A percentile compares a stretch with the other conserved stretches of the same genome.
phyloP scores from a whole-genome alignment of 2,113 vertebrate genomes.

The Columba janthina region DNA sequence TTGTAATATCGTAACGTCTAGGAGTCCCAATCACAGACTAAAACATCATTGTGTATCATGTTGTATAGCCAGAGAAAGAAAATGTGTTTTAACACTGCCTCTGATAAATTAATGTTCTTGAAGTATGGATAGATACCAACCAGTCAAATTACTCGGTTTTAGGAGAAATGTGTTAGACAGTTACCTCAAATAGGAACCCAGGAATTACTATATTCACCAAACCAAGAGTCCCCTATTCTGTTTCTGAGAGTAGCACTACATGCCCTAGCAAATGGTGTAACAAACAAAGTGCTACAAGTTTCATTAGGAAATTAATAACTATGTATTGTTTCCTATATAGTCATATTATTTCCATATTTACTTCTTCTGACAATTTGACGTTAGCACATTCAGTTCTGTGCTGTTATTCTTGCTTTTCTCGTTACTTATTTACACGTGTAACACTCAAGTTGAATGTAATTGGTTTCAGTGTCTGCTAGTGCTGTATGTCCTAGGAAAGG shows the following conservation, averaged over 20 bases:
- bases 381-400: not conserved
- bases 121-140: not conserved
- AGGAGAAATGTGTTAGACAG: not conserved
- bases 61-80: not conserved
- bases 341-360: not conserved
- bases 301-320: not conserved
- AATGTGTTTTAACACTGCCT: not conserved
- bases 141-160: not conserved
- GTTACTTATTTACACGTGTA: not conserved
- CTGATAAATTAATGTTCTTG: not conserved
- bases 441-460: not conserved
- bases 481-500: not conserved
- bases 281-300: not conserved
- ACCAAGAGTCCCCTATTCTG: not conserved
- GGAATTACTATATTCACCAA: not conserved
- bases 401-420: not conserved
- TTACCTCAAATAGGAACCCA: not conserved
- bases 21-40: not conserved
- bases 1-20: not conserved
- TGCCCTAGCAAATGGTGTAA: not conserved
- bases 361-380: not conserved
- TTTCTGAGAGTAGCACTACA: not conserved
- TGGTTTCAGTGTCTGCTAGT: not conserved
- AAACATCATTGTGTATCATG: not conserved
- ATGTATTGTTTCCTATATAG: not conserved